Conservation (phyloP, 2,888 invertebrate species). For the Aphidius colemani region DNA sequence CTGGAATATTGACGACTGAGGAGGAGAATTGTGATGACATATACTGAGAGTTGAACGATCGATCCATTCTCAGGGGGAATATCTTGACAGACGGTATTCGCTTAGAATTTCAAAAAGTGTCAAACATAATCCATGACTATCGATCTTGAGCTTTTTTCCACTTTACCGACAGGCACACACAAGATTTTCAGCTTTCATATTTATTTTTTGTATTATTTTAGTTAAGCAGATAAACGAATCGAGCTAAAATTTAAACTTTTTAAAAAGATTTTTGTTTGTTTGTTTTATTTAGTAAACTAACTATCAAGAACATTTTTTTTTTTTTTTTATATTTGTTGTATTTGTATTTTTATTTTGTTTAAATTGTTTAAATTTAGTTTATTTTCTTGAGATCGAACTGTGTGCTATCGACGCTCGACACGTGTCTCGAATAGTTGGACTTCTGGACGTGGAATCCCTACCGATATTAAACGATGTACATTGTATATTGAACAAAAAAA, state of each 20-base stretch:
- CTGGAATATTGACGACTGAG: too few species aligned
- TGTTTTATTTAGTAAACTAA: background rate
- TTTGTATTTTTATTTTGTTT: background rate
- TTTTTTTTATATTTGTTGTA: background rate
- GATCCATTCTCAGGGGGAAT: slow-evolving; percentile 13
- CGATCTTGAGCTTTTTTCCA: slow-evolving; percentile 12
- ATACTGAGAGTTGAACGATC: background rate
- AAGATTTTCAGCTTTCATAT: background rate
- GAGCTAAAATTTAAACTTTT: background rate
- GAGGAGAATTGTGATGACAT: background rate
- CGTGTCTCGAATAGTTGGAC: slow-evolving; percentile 16
- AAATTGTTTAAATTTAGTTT: background rate
- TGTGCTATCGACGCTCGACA: slow-evolving; percentile 3
- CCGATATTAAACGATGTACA: background rate
- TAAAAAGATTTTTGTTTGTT: background rate
- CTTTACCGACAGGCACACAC: too few species aligned
- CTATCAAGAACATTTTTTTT: background rate
- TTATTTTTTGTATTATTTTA: slow-evolving; percentile 9
- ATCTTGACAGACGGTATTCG: slow-evolving; percentile 13
- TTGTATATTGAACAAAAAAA: slow-evolving; percentile 8
- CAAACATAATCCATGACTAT: slow-evolving; percentile 15
- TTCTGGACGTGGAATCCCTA: slow-evolving; percentile 3
- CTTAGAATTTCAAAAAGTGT: slow-evolving; percentile 1
- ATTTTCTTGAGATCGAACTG: background rate
- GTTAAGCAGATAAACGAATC: background rate